Evolutionary conservation across 2,797 vertebrate genomes (phyloP), one percentile per base, ranked within the genome.

Genomic region (Esox lucius): DNA sequence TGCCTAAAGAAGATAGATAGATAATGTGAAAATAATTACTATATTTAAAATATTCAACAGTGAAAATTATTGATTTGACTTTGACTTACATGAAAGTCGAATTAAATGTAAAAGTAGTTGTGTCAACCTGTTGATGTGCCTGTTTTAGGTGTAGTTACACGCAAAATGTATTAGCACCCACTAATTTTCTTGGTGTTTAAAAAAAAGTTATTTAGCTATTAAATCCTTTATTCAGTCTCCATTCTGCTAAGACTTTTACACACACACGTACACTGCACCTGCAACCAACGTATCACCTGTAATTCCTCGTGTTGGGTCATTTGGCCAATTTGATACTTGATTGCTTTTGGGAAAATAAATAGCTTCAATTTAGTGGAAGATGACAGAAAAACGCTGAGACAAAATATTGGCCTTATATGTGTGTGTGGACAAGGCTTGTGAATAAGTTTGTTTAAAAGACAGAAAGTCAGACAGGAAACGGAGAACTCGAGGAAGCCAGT

Each of bases 371-470:
- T 12, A 11, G 56, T 16, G 46, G 13, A 51, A 70, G 26, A 70
- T 26, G 26, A 19, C 8, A 51, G 7, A 26, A 26, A 17, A 51
- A 70, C 12, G 42, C 5, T 26, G 8, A 28, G n/a, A 28, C 12
- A 3, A 69, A 51, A 13, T 65, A 35, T 51, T 26, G 35, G 26
- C 28, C 28, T 33, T 24, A 26, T 61, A 61, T 12, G 39, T 65
- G 74, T 66, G 74, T 53, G 62, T 53, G 48, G 42, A 46, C 42
- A 46, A 12, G 42, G 42, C 53, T 64, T 67, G 42, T 24, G 62
- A 66, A 26, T 17, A 48, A 26, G 46, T 42, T 49, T 26, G 49
- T 26, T 19, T 24, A 73, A 56, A 48, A 53, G 42, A 56, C 48
- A 42, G 46, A 31, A 26, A 67, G 42, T 33, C 39, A 67, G 31